Conservation (phyloP, 1,140 invertebrate species). For the Drosophila punjabiensis region DNA sequence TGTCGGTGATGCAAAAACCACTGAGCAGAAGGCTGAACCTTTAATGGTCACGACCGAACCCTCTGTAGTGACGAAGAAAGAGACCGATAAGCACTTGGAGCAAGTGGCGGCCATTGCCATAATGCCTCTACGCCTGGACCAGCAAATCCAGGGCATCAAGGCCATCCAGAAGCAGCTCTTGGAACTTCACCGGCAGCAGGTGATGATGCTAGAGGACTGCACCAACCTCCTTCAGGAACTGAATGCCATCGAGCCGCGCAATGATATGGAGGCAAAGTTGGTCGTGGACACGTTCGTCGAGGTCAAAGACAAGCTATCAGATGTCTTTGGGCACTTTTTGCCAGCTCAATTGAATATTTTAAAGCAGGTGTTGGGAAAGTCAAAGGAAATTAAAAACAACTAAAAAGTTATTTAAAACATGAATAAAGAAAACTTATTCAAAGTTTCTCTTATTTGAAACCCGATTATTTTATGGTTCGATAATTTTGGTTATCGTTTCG, state of each 20-base stretch:
- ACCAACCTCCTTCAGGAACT: slow-evolving; percentile 41
- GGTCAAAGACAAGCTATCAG: slow-evolving; percentile 38
- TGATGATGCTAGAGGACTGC: slow-evolving; percentile 34
- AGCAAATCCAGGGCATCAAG: slow-evolving; percentile 30
- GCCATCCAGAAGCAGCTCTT: slow-evolving; percentile 33
- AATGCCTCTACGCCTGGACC: slow-evolving; percentile 34
- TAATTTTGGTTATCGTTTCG: background rate
- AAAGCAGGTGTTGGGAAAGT: slow-evolving; percentile 13
- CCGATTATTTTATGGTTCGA: background rate
- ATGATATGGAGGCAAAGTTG: slow-evolving; percentile 13
- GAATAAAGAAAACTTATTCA: background rate
- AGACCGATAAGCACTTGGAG: slow-evolving; percentile 12
- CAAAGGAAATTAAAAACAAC: background rate
- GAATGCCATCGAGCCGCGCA: slow-evolving; percentile 2
- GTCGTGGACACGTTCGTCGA: slow-evolving; percentile 31
- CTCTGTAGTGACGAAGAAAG: background rate
- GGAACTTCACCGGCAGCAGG: slow-evolving; percentile 37
- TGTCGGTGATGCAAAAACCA: background rate
- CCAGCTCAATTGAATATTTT: slow-evolving; percentile 34
- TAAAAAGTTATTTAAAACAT: background rate
- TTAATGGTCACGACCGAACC: no score
- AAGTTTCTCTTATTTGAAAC: background rate
- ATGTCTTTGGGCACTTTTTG: slow-evolving; percentile 32
- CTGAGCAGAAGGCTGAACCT: background rate
- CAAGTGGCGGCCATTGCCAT: slow-evolving; percentile 31